These are phyloP conservation scores for Agriopis aurantiaria DNA, from an alignment of 2,888 invertebrate genomes.

Conservation along the genomic window DNA sequence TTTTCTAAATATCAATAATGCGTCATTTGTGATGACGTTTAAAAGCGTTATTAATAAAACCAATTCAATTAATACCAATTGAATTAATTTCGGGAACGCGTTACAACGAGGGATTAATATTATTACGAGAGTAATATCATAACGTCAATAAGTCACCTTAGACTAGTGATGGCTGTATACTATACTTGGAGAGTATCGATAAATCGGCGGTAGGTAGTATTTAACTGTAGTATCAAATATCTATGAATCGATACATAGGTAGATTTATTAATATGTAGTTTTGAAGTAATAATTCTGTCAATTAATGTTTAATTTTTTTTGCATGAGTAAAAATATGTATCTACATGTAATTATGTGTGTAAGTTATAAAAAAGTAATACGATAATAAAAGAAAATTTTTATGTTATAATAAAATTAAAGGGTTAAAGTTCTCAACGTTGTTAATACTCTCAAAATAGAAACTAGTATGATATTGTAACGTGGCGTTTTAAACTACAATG, in stretches of 20 bases:
- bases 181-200: slow-evolving; percentile 13
- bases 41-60: slow-evolving; percentile 22
- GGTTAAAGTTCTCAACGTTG: too few relatives aligned
- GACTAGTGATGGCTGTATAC: slow-evolving; percentile 17
- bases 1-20: not conserved
- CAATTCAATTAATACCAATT: slow-evolving; percentile 34
- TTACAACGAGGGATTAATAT: slow-evolving; percentile 52
- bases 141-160: slow-evolving; percentile 49
- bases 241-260: not conserved
- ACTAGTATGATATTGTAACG: too few relatives aligned
- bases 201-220: not conserved
- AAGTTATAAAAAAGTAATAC: not conserved
- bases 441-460: too few relatives aligned
- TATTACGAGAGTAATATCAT: slow-evolving; percentile 59
- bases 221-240: too few relatives aligned
- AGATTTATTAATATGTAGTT: too few relatives aligned
- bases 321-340: not conserved
- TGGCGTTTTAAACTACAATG: too few relatives aligned
- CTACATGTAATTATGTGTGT: too few relatives aligned
- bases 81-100: slow-evolving; percentile 29
- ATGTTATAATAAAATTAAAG: not conserved
- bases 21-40: not conserved
- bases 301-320: not conserved
- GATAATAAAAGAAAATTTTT: not conserved
- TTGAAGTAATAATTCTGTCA: too few relatives aligned